Evolutionary conservation across 2,113 vertebrate species (phyloP), one percentile per base, ranked within the genome.

Genomic region (Danio rerio): DNA sequence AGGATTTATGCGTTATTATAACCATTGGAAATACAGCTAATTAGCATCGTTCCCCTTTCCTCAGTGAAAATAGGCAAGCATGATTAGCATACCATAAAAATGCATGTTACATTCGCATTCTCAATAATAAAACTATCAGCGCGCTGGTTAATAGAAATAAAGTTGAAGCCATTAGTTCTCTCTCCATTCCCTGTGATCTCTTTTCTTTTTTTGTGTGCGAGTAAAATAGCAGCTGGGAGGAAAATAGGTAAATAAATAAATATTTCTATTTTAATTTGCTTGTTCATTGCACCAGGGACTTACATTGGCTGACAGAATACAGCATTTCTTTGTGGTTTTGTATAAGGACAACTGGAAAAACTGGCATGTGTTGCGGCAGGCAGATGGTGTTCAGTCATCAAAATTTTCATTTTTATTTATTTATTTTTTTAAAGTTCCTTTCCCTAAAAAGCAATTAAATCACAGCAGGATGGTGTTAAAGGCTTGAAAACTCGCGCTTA

Each of bases 371-470:
- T 1, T 45, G 12, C 9, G 76, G 62, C 53, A 61, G 80, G 77
- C 88, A 89, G 88, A 89, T 89, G 88, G 88, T 68, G n/a, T 56
- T 56, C 31, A 71, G 16, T 84, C 80, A 68, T 81, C 49, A 63
- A 63, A 75, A 71, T 81, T 69, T 55, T 62, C 75, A 78, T 53
- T 50, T 20, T 73, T 43, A 15, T 16, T 74, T 59, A 58, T 52
- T 85, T 80, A 47, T 45, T 31, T 81, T 69, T 70, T 18, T 13
- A 0, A 49, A 42, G 79, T 74, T 61, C 52, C 56, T 83, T 79
- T 86, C 76, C 80, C 66, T 42, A 74, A 81, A 82, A 86, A 80
- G 83, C 83, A 83, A 89, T 85, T 86, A 86, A 87, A 89, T 83
- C 78, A 53, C 73, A 61, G 73, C 84, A 86, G 82, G 83, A 81